phyloP scores from a whole-genome alignment of 2,797 vertebrate genomes.

The Graptemys geographica region DNA sequence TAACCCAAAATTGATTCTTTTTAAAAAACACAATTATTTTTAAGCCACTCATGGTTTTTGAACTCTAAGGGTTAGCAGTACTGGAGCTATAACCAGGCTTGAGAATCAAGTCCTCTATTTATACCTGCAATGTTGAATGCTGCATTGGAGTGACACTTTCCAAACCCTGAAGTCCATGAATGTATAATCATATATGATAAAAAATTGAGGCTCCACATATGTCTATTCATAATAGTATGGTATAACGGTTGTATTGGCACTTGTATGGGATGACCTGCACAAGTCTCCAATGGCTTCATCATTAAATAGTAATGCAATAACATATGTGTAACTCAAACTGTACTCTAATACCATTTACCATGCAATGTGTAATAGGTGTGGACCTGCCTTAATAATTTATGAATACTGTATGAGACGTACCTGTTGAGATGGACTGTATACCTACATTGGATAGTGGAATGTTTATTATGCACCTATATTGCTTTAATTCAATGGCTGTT shows the following conservation, averaged over 20 bases:
- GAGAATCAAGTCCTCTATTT: not conserved
- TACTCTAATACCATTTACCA: not conserved
- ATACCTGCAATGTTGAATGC: not conserved
- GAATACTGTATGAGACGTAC: not conserved
- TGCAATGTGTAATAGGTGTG: not conserved
- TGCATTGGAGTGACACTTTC: rapidly evolving
- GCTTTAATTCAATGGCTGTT: not conserved
- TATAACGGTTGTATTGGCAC: too few relatives aligned
- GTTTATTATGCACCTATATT: not conserved
- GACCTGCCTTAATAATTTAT: too few relatives aligned
- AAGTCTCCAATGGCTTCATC: not conserved
- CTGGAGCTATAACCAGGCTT: not conserved
- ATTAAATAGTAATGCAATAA: not conserved
- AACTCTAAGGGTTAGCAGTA: not conserved
- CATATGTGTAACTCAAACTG: not conserved
- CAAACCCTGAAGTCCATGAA: not conserved
- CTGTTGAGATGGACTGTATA: not conserved
- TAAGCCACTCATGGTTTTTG: not conserved
- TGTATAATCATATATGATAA: not conserved
- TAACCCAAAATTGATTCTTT: not conserved
- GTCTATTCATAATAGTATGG: not conserved
- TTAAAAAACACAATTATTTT: not conserved
- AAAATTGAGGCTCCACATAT: not conserved
- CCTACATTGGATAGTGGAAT: not conserved
- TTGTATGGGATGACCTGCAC: not conserved